A percentile compares a stretch with the other conserved stretches of the same genome.
Conservation (phyloP, 2,797 vertebrate genomes). For the Threskiornis aethiopicus region DNA sequence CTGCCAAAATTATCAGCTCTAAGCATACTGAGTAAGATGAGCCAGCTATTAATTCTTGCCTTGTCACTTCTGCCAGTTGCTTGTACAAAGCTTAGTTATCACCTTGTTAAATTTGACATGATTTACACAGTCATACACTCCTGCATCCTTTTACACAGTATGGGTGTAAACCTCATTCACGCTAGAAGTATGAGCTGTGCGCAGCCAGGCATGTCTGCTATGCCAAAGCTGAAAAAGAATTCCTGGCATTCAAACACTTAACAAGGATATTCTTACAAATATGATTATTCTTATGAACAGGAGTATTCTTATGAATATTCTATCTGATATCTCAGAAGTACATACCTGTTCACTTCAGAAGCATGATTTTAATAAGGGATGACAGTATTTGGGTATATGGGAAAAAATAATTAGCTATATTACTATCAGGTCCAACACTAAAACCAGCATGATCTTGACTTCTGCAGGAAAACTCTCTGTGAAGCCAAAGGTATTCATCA, state of each 20-base stretch:
- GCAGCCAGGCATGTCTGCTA: background rate
- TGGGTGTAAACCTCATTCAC: background rate
- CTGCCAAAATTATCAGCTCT: background rate
- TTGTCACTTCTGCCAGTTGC: background rate
- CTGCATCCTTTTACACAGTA: background rate
- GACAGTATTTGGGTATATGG: background rate
- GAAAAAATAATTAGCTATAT: background rate
- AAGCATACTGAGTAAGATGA: background rate
- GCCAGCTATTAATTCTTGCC: background rate
- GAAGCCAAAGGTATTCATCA: background rate
- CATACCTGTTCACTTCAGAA: background rate
- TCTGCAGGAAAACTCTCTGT: background rate
- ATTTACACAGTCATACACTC: background rate
- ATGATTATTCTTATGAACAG: background rate
- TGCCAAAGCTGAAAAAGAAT: background rate
- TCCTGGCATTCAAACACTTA: background rate
- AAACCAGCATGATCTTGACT: background rate
- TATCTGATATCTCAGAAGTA: background rate
- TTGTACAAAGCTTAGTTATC: background rate
- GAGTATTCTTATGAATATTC: background rate
- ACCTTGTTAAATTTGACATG: background rate
- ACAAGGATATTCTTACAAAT: background rate
- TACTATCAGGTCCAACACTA: background rate
- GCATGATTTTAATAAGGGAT: background rate
- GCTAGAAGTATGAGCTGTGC: background rate